Conservation (phyloP, 1,140 invertebrate genomes). For the Pseudobourletiella spinata region DNA sequence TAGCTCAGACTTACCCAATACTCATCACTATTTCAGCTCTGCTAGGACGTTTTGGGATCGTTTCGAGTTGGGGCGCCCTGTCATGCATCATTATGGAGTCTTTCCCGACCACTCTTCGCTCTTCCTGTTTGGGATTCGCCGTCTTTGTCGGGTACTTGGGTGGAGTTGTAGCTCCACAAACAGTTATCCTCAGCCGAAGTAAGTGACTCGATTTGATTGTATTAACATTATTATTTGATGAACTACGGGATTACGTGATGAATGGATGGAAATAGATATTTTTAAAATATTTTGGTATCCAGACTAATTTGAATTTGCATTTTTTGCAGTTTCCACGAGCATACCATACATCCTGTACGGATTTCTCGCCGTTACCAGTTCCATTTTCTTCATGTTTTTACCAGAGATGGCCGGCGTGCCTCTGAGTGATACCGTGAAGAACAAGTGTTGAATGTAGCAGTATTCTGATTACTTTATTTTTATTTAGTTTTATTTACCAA, state of each 20-base stretch:
- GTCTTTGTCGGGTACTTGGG: conserved; percentile 21
- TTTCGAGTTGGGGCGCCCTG: conserved; percentile 16
- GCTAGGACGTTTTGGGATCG: conserved; percentile 9
- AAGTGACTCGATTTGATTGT: neutral
- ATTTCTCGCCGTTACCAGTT: conserved; percentile 14
- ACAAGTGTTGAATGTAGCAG: too few species aligned
- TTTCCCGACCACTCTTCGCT: conserved; percentile 17
- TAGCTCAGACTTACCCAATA: neutral
- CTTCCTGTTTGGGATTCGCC: conserved; percentile 23
- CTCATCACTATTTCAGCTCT: neutral
- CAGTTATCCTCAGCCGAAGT: conserved; percentile 17
- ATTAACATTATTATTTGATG: neutral
- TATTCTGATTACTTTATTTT: too few species aligned
- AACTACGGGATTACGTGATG: neutral
- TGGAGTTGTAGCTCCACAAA: conserved; percentile 20
- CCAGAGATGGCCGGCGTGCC: conserved; percentile 21
- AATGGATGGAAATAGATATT: neutral
- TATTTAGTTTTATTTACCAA: too few species aligned
- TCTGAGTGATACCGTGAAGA: conserved; percentile 19
- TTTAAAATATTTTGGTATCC: neutral
- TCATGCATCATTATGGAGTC: conserved; percentile 19
- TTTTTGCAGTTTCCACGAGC: conserved; percentile 8
- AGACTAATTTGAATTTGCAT: neutral
- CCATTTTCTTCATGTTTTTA: conserved; percentile 21
- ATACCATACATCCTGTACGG: conserved; percentile 24